Percentiles rank a stretch among this genome's conserved stretches.
Evolutionary conservation across 2,888 invertebrate species (phyloP).

Genomic region (Tetranychus truncatus): DNA sequence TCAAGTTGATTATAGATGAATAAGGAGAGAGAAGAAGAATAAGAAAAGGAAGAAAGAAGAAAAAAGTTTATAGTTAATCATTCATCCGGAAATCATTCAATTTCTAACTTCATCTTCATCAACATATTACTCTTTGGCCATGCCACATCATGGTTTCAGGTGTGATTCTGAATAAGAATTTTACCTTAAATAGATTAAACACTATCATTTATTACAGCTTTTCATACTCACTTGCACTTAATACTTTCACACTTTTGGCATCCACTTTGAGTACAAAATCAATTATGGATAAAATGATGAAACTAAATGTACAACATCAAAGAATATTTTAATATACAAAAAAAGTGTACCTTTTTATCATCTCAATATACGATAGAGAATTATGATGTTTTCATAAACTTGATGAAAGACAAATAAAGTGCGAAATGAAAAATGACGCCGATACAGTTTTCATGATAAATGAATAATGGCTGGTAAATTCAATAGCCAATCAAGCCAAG

Average conservation of each 20-base stretch:
- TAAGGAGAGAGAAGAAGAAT: too few species aligned
- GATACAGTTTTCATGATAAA: too few species aligned
- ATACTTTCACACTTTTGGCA: not conserved
- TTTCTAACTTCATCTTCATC: not conserved
- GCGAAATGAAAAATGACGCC: too few species aligned
- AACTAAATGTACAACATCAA: too few species aligned
- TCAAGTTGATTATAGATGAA: too few species aligned
- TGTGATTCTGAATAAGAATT: not conserved
- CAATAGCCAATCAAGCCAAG: too few species aligned
- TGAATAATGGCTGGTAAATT: too few species aligned
- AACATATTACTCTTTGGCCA: not conserved
- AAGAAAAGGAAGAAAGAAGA: not conserved
- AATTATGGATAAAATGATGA: not conserved
- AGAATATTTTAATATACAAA: too few species aligned
- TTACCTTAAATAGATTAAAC: not conserved
- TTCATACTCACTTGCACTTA: not conserved
- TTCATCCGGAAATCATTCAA: not conserved
- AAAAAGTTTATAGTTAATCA: not conserved
- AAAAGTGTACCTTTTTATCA: too few species aligned
- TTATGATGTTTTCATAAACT: too few species aligned
- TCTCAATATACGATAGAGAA: too few species aligned
- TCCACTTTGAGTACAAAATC: not conserved
- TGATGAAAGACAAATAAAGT: too few species aligned
- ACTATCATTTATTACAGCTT: conserved; percentile 1
- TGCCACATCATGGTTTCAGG: not conserved